These are phyloP conservation scores for Eupithecia dodoneata DNA, from an alignment of 2,888 invertebrate species.

Conservation along the genomic window DNA sequence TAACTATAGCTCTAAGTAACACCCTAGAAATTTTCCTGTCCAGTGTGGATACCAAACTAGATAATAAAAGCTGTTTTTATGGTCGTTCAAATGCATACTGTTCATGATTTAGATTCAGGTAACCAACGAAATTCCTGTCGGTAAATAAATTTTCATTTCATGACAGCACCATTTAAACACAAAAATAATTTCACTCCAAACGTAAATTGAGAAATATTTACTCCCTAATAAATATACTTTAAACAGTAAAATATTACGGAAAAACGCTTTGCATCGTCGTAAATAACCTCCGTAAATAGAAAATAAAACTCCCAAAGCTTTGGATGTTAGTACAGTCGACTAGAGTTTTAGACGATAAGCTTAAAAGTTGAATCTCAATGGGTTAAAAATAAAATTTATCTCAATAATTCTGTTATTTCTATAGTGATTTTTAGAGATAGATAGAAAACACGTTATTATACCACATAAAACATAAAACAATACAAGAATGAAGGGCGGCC, in stretches of 20 bases:
- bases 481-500: too few species aligned
- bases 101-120: background rate
- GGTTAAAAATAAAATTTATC: background rate
- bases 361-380: background rate
- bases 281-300: conserved; percentile 51
- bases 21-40: background rate
- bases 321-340: conserved; percentile 34
- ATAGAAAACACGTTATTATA: too few species aligned
- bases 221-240: conserved; percentile 41
- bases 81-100: background rate
- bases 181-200: conserved; percentile 36
- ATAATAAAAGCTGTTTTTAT: background rate
- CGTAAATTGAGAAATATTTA: conserved; percentile 43
- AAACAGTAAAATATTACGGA: conserved; percentile 35
- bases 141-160: conserved; percentile 30
- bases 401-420: background rate
- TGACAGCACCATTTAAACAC: conserved; percentile 32
- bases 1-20: too few species aligned
- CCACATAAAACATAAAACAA: too few species aligned
- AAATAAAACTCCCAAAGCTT: conserved; percentile 53
- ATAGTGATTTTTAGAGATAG: too few species aligned
- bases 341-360: background rate
- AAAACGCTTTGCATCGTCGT: conserved; percentile 38
- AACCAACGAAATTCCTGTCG: conserved; percentile 8
- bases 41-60: background rate